phyloP scores from a whole-genome alignment of 1,140 invertebrate genomes.

The Drosophila arizonae region DNA sequence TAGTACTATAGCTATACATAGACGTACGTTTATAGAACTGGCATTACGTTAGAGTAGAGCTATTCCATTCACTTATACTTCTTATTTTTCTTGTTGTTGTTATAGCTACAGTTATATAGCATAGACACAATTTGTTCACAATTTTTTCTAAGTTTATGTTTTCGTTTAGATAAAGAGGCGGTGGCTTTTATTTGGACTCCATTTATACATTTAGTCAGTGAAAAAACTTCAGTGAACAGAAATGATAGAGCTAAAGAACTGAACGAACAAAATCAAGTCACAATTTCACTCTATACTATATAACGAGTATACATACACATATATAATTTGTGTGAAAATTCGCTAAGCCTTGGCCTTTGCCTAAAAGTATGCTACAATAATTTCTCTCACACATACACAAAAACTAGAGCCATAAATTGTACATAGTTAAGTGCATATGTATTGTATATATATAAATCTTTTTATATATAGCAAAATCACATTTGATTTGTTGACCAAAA shows the following conservation, averaged over 20 bases:
- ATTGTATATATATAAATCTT: slow-evolving; percentile 24
- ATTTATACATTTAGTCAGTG: slow-evolving; percentile 78
- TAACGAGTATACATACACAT: neutral
- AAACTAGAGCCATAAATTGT: slow-evolving; percentile 32
- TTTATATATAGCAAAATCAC: slow-evolving; percentile 74
- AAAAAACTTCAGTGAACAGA: slow-evolving; percentile 29
- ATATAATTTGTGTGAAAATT: neutral
- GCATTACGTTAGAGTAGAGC: slow-evolving; percentile 5
- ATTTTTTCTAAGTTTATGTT: slow-evolving; percentile 70
- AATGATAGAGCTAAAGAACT: neutral
- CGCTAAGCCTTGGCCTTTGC: neutral
- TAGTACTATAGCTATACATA: neutral
- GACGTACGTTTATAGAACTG: slow-evolving; percentile 33
- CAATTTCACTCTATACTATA: neutral
- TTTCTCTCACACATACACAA: slow-evolving; percentile 7
- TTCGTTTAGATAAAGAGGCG: slow-evolving; percentile 76
- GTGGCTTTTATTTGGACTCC: slow-evolving; percentile 82
- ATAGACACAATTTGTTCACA: slow-evolving; percentile 80
- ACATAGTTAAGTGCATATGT: slow-evolving; percentile 49
- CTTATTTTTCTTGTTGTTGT: slow-evolving; percentile 27
- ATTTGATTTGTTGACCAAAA: slow-evolving; percentile 55
- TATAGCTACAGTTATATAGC: slow-evolving; percentile 59
- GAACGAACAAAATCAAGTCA: slow-evolving; percentile 6
- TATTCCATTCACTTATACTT: slow-evolving; percentile 11
- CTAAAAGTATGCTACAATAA: slow-evolving; percentile 48